These are phyloP conservation scores for Acanthiza pusilla DNA, from an alignment of 2,797 vertebrate species.

Conservation along the genomic window DNA sequence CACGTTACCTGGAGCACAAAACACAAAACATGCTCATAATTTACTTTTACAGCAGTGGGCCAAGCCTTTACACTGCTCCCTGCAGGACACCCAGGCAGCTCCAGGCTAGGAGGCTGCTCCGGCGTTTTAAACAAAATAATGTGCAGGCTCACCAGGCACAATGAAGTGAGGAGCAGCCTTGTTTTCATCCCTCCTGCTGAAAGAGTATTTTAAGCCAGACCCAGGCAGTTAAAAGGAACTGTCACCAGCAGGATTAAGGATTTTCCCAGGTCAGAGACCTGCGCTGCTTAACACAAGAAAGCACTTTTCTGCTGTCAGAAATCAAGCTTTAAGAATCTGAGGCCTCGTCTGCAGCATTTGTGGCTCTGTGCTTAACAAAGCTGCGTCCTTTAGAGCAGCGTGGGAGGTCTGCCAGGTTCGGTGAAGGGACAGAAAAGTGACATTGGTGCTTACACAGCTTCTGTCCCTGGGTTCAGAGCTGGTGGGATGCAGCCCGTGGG, in stretches of 20 bases:
- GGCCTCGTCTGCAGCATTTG: not conserved
- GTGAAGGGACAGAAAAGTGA: not conserved
- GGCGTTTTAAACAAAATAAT: not conserved
- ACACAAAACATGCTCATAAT: not conserved
- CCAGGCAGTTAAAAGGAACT: constrained; percentile 31
- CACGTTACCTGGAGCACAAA: not conserved
- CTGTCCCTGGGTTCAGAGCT: not conserved
- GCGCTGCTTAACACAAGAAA: constrained; percentile 31
- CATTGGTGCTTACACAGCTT: not conserved
- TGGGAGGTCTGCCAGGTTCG: not conserved
- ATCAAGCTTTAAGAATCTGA: constrained; percentile 14
- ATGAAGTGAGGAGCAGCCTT: not conserved
- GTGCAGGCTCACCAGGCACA: not conserved
- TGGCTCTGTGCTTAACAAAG: not conserved
- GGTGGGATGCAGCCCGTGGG: not conserved
- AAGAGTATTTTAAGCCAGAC: constrained; percentile 41
- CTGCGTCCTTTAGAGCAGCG: not conserved
- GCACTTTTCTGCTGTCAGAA: constrained; percentile 12
- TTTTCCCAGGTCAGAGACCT: constrained; percentile 52
- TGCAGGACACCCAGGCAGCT: not conserved
- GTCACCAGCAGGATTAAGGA: constrained; percentile 44
- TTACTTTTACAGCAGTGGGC: not conserved
- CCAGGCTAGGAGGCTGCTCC: not conserved
- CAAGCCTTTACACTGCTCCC: not conserved
- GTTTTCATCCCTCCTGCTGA: not conserved